Evolutionary conservation across 2,797 vertebrate genomes (phyloP), one percentile per base, ranked within the genome.

Genomic region (Salmo trutta): DNA sequence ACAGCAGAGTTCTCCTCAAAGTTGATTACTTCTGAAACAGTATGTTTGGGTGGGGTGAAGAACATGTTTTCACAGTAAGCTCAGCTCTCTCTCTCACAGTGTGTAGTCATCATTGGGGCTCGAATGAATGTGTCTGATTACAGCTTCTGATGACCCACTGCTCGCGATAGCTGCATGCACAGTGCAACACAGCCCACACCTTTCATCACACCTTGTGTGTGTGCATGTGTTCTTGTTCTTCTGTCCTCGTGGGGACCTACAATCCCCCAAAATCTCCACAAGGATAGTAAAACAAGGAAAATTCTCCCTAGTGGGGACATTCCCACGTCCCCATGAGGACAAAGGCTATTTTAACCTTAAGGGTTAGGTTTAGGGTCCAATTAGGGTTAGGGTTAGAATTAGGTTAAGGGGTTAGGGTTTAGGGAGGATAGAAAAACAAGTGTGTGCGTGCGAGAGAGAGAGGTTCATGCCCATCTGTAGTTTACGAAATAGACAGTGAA

Each of bases 51-150:
- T 52, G 24, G 31, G 31, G 21, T 15, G 54, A 41, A 15, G 36
- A 10, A 21, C 76, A 54, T 12, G 76, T 69, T 47, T 69, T 73
- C 75, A 53, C 67, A 75, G 67, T 52, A 47, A 51, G 41, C 67
- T 71, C 67, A 53, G 73, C 67, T 75, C 66, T 67, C 62, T 24
- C 52, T 47, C 41, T 47, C 41, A 12, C 10, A 10, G 71, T 47
- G n/a, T 56, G 53, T 29, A 47, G 77, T 74, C 72, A 59, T 31
- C 70, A 73, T 21, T 62, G 56, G 54, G 52, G 12, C 16, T 71
- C 33, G 24, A 17, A 52, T 67, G 10, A 71, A 71, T 14, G 70
- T 33, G 24, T 52, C 41, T 71, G 56, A 59, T 62, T 24, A 24
- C 16, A 66, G 76, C 68, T 33, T 1, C 59, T 62, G 52, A 41